These are phyloP conservation scores for Nettapus auritus DNA, from an alignment of 2,113 vertebrate species.

Conservation along the genomic window DNA sequence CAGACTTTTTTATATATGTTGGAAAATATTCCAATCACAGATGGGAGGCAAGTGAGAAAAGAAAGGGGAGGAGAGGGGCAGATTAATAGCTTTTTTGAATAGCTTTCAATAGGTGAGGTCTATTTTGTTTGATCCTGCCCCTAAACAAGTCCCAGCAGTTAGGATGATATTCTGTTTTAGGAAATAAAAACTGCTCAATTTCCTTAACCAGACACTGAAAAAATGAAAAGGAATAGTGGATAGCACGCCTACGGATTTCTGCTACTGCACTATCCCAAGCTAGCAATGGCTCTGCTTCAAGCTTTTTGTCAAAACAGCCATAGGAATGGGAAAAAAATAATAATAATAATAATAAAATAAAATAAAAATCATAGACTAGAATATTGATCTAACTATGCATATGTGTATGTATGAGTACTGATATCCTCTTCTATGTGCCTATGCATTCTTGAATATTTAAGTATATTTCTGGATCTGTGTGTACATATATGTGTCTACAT, in stretches of 20 bases:
- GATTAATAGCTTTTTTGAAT: not conserved
- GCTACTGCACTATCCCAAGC: not conserved
- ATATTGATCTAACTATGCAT: no score
- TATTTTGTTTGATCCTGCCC: slow-evolving; percentile 10
- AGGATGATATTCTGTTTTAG: not conserved
- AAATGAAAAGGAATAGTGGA: slow-evolving; percentile 13
- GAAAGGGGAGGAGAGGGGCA: not conserved
- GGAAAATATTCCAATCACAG: not conserved
- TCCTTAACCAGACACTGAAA: not conserved
- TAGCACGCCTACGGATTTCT: not conserved
- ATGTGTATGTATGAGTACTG: not conserved
- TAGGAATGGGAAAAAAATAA: not conserved
- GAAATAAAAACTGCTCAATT: not conserved
- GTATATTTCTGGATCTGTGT: accelerated
- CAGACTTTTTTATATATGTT: slow-evolving; percentile 34
- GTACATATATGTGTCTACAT: no score
- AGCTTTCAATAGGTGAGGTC: no score
- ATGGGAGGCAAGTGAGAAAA: not conserved
- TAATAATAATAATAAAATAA: not conserved
- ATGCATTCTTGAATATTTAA: not conserved
- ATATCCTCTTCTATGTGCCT: not conserved
- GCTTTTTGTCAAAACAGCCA: slow-evolving; percentile 7
- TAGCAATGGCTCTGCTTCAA: not conserved
- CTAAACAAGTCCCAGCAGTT: slow-evolving; percentile 22
- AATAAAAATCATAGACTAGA: not conserved